Conservation (phyloP, 2,888 invertebrate genomes). For the Leptura quadrifasciata region DNA sequence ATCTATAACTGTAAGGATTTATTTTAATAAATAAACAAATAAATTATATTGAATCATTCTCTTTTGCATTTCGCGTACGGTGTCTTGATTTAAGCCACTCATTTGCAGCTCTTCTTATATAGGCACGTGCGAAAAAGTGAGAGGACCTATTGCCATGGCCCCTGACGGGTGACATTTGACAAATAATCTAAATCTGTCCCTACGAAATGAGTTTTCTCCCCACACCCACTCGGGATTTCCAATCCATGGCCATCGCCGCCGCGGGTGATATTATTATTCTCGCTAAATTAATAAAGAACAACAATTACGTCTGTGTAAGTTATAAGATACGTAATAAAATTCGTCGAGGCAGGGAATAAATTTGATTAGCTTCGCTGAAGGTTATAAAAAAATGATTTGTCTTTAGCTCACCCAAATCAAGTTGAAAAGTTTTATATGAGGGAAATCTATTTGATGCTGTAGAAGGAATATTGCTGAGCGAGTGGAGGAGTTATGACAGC, state of each 20-base stretch:
- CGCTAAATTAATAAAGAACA: conserved; percentile 25
- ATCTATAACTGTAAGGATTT: too few species aligned
- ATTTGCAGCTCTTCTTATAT: too few species aligned
- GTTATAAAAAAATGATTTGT: conserved; percentile 1
- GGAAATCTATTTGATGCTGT: not conserved
- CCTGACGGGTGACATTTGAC: conserved; percentile 26
- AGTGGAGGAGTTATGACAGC: not conserved
- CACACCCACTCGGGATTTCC: not conserved
- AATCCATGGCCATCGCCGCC: conserved; percentile 4
- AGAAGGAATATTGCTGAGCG: not conserved
- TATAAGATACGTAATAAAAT: conserved; percentile 13
- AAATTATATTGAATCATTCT: too few species aligned
- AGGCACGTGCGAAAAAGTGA: not conserved
- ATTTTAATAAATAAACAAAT: too few species aligned
- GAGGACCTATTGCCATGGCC: not conserved
- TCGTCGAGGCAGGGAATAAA: conserved; percentile 1
- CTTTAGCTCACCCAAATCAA: conserved; percentile 1
- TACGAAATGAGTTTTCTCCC: conserved; percentile 24
- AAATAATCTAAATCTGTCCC: conserved; percentile 38
- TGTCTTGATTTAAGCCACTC: too few species aligned
- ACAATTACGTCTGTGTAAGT: conserved; percentile 2
- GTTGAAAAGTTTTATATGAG: conserved; percentile 3
- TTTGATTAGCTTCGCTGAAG: conserved; percentile 13
- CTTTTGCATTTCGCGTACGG: too few species aligned
- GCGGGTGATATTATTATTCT: conserved; percentile 5